Base-by-base conservation (phyloP, 2,113 vertebrate genomes). In the Setophaga coronata region DNA sequence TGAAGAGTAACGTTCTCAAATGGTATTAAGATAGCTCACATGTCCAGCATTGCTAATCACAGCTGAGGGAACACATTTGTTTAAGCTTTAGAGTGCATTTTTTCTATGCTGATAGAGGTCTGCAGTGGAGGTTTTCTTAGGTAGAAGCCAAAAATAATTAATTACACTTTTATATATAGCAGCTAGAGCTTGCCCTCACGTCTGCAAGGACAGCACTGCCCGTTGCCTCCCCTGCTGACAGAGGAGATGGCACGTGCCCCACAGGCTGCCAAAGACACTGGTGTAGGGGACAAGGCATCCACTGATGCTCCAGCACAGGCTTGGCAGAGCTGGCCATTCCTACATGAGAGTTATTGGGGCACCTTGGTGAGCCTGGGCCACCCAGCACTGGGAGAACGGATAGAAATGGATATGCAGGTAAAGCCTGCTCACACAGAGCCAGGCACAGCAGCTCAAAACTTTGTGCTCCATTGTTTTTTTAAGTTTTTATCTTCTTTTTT, bases 311-410 rank as follows among this genome's bases (percentile, higher is more conserved):
- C 48, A 33, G 38, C 24, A 1, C 20, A 38, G 56, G 48, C 8
- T 51, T n/a, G 34, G 57, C 57, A 58, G 38, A 70, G 61, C 26
- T 47, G 53, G 19, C 36, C 36, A 11, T 25, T 62, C 2, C 1
- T 12, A 7, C 5, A 0, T 6, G 33, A 48, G 36, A 71, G 12
- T 45, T 45, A 28, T 2, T 7, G 56, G 31, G 36, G 48, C 12
- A 25, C 24, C 71, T 64, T 45, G 72, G 47, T 34, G 33, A 82
- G 57, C 78, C 64, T 50, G 51, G 51, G 56, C 36, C 43, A 10
- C 53, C 36, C 82, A 36, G 33, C 6, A 3, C 57, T 31, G 31
- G 18, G 45, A 82, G 58, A 79, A 23, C 0, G 20, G n/a, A 20
- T 28, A 7, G 40, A 60, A 42, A 14, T 4, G 3, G 4, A 18